Conservation (phyloP, 2,888 invertebrate species). For the Neoaliturus tenellus region DNA sequence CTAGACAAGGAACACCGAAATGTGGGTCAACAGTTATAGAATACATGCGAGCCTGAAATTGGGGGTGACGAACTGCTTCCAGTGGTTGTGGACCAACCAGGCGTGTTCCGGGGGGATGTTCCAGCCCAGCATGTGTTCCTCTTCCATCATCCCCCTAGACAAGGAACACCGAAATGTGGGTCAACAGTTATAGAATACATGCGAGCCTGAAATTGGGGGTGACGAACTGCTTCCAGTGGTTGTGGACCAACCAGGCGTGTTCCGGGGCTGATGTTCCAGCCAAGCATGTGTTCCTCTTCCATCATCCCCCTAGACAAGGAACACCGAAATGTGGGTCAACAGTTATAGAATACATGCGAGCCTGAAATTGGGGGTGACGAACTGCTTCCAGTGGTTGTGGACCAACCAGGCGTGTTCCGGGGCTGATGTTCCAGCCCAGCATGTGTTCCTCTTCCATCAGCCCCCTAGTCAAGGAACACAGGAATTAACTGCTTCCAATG, state of each 20-base stretch:
- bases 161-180: conserved; percentile 43
- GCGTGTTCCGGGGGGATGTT: conserved; percentile 87
- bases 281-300: conserved; percentile 59
- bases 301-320: background rate
- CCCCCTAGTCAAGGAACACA: background rate
- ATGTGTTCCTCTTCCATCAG: conserved; percentile 48
- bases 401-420: conserved; percentile 85
- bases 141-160: conserved; percentile 61
- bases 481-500: too few relatives aligned
- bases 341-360: too few relatives aligned
- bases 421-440: conserved; percentile 81
- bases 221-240: conserved; percentile 86
- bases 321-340: too few relatives aligned
- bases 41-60: conserved; percentile 81
- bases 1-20: conserved; percentile 71
- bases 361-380: conserved; percentile 88
- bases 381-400: conserved; percentile 87
- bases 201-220: conserved; percentile 89
- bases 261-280: conserved; percentile 86
- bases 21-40: too few relatives aligned
- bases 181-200: too few relatives aligned
- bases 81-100: conserved; percentile 85
- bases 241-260: conserved; percentile 84
- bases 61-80: conserved; percentile 87
- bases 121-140: conserved; percentile 72